Evolutionary conservation across 1,140 invertebrate genomes (phyloP), one percentile per base, ranked within the genome.

Genomic region (Panulirus ornatus): DNA sequence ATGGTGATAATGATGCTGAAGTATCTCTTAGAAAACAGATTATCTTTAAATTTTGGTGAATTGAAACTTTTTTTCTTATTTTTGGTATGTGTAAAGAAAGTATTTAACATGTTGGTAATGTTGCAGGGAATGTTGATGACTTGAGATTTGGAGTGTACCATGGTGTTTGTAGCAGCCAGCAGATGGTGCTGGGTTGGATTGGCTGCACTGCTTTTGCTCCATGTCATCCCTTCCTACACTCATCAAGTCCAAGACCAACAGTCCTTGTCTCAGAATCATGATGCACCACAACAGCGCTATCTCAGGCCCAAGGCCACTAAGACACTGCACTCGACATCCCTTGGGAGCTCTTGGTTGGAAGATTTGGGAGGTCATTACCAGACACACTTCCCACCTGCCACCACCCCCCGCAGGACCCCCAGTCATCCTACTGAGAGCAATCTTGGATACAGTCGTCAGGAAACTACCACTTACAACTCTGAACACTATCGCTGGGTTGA

Each of bases 281-380:
- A 40, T 44, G 38, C 75, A 42, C 22, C 14, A 40, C 9, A 16
- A 40, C 38, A 16, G 40, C 19, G 2, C 11, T 38, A 42, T 27
- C 27, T 19, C 75, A 3, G 16, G 2, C 54, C 54, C n/a, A 22
- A 66, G 27, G n/a, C 27, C 22, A 30, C 5, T 66, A 8, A 27
- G 16, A 66, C 58, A 30, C 58, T 5, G 5, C 9, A n/a, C 3
- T 2, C 27, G n/a, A 66, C 22, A 22, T 66, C 38, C 42, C 38
- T 42, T 9, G 22, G 75, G 11, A 81, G 51, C 16, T 30, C 47
- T 47, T 75, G 71, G 71, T 75, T 34, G 71, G 71, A 75, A 22
- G 71, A 75, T 27, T 6, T 27, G 36, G 2, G 34, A 14, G 71
- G 36, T 1, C 71, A 19, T n/a, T 11, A 19, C 36, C 36, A 44